Percentiles rank a stretch among this genome's conserved stretches.
Conservation (phyloP, 2,888 invertebrate species). For the Monoplex corrugatus region DNA sequence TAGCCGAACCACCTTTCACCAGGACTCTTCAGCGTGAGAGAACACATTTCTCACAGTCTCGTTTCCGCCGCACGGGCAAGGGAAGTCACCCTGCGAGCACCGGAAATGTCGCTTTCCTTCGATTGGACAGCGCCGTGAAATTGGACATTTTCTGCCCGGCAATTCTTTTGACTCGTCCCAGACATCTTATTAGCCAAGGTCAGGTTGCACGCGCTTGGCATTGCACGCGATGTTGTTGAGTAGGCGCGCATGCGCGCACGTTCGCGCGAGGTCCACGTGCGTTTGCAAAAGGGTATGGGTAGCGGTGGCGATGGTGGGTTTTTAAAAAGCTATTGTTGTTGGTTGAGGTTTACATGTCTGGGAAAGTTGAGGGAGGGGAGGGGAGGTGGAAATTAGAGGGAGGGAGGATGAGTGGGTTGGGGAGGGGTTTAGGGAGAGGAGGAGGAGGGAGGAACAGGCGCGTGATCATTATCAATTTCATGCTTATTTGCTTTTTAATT, state of each 20-base stretch:
- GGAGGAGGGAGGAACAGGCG: neutral
- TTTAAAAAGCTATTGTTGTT: neutral
- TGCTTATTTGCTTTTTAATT: neutral
- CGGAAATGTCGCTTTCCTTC: constrained; percentile 46
- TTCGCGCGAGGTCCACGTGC: neutral
- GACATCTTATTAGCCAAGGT: constrained; percentile 32
- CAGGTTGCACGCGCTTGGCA: constrained; percentile 2
- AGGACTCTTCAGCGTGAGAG: constrained; percentile 32
- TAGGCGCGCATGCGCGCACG: constrained; percentile 29
- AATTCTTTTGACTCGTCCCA: constrained; percentile 36
- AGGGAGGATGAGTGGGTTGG: neutral
- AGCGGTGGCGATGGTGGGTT: no score
- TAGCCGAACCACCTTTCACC: neutral
- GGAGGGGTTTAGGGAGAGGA: neutral
- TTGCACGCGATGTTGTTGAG: constrained; percentile 36
- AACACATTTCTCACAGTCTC: constrained; percentile 32
- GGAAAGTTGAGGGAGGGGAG: neutral
- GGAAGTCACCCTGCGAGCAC: constrained; percentile 47
- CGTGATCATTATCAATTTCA: neutral
- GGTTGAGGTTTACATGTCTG: no score
- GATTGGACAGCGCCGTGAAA: constrained; percentile 28
- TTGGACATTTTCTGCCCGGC: constrained; percentile 11
- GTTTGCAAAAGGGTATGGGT: no score
- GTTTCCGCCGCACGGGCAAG: constrained; percentile 49
- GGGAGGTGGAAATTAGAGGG: neutral